Conservation (phyloP, 2,888 invertebrate genomes). For the Alviniconcha strummeri region DNA sequence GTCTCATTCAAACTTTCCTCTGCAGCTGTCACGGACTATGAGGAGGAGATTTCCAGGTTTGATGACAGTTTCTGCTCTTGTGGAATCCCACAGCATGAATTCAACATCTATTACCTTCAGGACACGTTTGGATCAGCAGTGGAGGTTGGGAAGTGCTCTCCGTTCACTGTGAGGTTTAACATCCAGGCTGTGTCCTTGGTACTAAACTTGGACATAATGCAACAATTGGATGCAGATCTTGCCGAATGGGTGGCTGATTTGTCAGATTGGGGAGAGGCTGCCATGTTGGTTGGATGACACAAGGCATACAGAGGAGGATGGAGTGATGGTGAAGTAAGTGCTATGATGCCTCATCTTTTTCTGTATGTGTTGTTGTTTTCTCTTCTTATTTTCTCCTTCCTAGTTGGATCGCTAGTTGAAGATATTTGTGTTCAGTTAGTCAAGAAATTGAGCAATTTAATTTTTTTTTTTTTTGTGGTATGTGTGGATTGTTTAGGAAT, state of each 20-base stretch:
- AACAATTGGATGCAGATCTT: neutral
- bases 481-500: too few species aligned
- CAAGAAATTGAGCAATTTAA: too few species aligned
- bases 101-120: neutral
- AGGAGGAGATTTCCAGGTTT: neutral
- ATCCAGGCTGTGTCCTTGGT: neutral
- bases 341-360: too few species aligned
- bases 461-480: too few species aligned
- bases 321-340: neutral
- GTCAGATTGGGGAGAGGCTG: neutral
- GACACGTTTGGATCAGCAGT: neutral
- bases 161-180: neutral
- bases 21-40: neutral
- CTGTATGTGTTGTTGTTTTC: too few species aligned
- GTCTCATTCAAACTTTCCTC: too few species aligned
- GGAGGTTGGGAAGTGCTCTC: neutral
- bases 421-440: too few species aligned
- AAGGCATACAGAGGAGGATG: neutral
- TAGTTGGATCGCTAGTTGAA: too few species aligned
- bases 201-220: neutral
- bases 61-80: neutral
- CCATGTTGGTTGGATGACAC: neutral
- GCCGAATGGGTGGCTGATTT: neutral
- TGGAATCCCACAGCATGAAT: neutral
- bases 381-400: too few species aligned